Percentiles rank a stretch among this genome's conserved stretches.
phyloP scores from a whole-genome alignment of 2,797 vertebrate species.

The Pristis pectinata region DNA sequence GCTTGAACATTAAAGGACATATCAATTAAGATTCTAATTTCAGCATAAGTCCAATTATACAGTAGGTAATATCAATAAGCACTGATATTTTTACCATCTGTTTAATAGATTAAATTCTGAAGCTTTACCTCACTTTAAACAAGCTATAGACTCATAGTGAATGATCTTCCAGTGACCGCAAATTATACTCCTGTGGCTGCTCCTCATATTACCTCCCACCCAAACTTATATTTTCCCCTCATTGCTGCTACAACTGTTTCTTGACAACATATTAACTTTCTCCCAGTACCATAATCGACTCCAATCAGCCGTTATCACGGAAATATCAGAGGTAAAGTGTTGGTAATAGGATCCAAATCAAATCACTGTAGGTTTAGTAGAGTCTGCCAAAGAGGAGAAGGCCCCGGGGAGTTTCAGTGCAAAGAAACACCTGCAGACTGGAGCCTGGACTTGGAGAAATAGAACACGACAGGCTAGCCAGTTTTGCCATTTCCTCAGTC shows the following conservation, averaged over 20 bases:
- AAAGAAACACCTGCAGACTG: constrained; percentile 72
- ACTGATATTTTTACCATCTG: constrained; percentile 18
- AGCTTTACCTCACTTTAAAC: neutral
- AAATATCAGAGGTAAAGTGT: constrained; percentile 74
- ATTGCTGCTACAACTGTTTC: constrained; percentile 57
- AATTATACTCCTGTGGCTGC: constrained; percentile 21
- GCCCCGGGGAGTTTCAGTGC: constrained; percentile 63
- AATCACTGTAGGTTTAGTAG: constrained; percentile 72
- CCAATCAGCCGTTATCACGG: constrained; percentile 74
- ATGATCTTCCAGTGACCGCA: neutral
- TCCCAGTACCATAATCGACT: constrained; percentile 73
- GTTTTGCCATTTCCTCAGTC: constrained; percentile 55
- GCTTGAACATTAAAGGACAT: neutral
- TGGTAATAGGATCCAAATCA: constrained; percentile 78
- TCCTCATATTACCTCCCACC: constrained; percentile 30
- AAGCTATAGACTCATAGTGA: neutral
- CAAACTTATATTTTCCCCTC: constrained; percentile 35
- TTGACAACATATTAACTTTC: constrained; percentile 72
- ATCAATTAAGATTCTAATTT: neutral
- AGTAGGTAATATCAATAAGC: neutral
- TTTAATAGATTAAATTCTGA: constrained; percentile 27
- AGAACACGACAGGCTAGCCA: constrained; percentile 61
- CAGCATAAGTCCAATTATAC: neutral
- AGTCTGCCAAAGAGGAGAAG: constrained; percentile 65
- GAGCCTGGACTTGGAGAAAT: constrained; percentile 60